Base-by-base conservation (phyloP, 2,797 vertebrate species). In the Enteromius argenteus region DNA sequence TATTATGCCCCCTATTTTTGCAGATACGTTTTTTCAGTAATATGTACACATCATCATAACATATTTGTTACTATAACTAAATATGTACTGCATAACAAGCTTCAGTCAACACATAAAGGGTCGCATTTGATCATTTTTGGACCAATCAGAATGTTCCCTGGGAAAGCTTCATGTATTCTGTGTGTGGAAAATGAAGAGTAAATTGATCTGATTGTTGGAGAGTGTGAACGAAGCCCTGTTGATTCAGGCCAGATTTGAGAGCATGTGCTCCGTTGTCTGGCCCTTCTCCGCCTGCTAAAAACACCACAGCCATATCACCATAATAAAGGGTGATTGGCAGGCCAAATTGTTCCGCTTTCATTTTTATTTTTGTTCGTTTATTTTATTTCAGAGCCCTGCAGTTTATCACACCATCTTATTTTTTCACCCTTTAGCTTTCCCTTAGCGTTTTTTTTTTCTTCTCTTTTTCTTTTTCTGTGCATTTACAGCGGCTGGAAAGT, bases 301-400 rank as follows among this genome's bases (percentile, higher is more conserved):
- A 78, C 86, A 85, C 83, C 92, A 93, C 93, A 94, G 91, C 93
- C 94, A 89, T 76, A 87, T 83, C 81, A 49, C 75, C 88, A 89
- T 91, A 90, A 89, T 92, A 92, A 94, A 92, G 86, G 76, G 74
- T 91, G 94, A 95, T 86, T 89, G 93, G 89, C 91, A 89, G 90
- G 88, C 89, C 85, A 90, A 90, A 90, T 90, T 91, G 91, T 91
- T 93, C 91, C 89, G 86, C 88, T 85, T 89, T 89, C 76, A 79
- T 87, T 89, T 89, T 84, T 86, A 90, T 91, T 90, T 90, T 79
- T 84, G 89, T 89, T 89, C 58, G 75, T 58, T 86, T 46, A 79
- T 79, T 84, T 79, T 62, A 78, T 84, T 84, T 84, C 76, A 56
- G 86, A 87, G 84, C 81, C 79, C 88, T 91, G 90, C 84, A 89